Evolutionary conservation across 2,888 invertebrate species (phyloP).

Genomic region (Ornithoptera alexandrae): DNA sequence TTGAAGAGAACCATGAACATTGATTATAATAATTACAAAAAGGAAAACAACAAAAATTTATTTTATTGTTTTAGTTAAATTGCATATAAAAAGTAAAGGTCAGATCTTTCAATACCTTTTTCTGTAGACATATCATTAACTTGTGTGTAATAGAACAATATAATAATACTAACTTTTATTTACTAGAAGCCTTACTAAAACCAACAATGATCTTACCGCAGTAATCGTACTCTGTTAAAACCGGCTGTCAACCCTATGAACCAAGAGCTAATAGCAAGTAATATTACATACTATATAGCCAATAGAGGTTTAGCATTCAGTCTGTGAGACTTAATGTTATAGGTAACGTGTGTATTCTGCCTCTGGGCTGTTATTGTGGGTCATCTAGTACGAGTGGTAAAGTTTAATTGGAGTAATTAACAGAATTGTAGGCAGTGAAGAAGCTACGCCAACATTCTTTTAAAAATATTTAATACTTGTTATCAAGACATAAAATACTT

Average conservation of each 20-base stretch:
- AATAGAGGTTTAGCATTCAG: constrained; percentile 9
- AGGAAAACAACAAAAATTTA: too few relatives aligned
- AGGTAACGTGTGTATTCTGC: neutral
- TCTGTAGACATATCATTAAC: too few relatives aligned
- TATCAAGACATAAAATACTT: neutral
- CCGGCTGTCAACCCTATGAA: neutral
- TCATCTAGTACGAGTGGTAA: constrained; percentile 10
- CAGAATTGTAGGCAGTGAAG: neutral
- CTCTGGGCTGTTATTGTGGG: constrained; percentile 8
- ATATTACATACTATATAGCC: constrained; percentile 4
- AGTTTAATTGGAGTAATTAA: constrained; percentile 2
- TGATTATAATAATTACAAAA: too few relatives aligned
- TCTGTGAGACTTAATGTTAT: constrained; percentile 4
- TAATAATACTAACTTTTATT: too few relatives aligned
- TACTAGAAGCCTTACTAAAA: too few relatives aligned
- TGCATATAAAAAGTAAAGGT: too few relatives aligned
- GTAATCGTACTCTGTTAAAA: neutral
- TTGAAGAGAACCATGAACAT: too few relatives aligned
- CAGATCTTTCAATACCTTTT: too few relatives aligned
- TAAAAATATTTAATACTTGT: neutral
- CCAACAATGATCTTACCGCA: too few relatives aligned
- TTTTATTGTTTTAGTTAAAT: too few relatives aligned
- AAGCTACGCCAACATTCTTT: neutral
- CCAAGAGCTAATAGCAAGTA: constrained; percentile 4
- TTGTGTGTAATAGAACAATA: too few relatives aligned